Base-by-base conservation (phyloP, 2,113 vertebrate genomes). In the Scolopax mira region DNA sequence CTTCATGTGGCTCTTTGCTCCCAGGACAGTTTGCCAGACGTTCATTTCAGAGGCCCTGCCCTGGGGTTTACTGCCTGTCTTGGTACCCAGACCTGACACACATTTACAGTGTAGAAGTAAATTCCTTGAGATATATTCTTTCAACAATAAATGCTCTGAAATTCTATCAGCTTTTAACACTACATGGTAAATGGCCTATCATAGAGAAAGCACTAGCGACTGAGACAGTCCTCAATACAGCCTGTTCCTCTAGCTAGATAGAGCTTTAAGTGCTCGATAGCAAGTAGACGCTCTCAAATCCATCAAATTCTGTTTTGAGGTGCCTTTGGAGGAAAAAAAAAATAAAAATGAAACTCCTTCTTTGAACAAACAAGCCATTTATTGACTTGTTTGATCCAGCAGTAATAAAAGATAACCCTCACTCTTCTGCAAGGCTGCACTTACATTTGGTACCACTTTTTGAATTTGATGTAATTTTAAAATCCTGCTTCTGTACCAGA, bases 1-100 rank as follows among this genome's bases (percentile, higher is more conserved):
- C 37, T 42, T 35, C 37, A 10, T 0, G 0, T 9, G 41, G 58
- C 42, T 79, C 49, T 44, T 21, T 19, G 22, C 2, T 4, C 22
- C 23, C 35, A 19, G 11, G 11, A 27, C 3, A 27, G 6, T 27
- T 62, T 64, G 39, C 25, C 16, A 27, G 17, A 37, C 5, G 24
- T 15, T 64, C 37, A 33, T 16, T 65, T 48, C 31, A 73, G 69
- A 81, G 61, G 12, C 52, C 37, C 61, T 82, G 28, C 5, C 51
- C 66, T 64, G 21, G 17, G 42, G 22, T 67, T 25, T 71, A 30
- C 0, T 58, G 67, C 33, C 52, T 49, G 4, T 27, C 15, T 8
- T 61, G 70, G 24, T 37, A 89, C 5, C 5, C 18, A 44, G 67
- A 49, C 25, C 54, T 54, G 25, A 39, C 10, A 61, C 48, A 54